Conservation (phyloP, 2,888 invertebrate genomes). For the Carcina quercana region DNA sequence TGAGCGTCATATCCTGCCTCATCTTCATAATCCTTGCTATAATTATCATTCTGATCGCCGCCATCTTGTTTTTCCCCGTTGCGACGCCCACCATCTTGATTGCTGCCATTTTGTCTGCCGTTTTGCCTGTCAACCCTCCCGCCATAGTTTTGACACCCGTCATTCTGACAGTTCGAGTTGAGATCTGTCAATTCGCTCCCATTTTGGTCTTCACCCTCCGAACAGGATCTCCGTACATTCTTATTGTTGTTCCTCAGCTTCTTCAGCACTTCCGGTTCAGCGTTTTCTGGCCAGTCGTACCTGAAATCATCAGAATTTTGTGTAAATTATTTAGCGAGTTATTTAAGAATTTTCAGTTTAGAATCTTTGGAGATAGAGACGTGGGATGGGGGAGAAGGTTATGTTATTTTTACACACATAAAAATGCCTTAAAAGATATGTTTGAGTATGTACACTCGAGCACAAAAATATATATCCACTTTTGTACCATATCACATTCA, state of each 20-base stretch:
- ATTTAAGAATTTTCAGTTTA: too few species aligned
- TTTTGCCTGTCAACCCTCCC: conserved; percentile 8
- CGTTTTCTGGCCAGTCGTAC: conserved; percentile 84
- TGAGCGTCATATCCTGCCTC: conserved; percentile 37
- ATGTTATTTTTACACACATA: too few species aligned
- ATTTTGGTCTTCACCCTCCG: conserved; percentile 26
- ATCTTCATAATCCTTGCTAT: too few species aligned
- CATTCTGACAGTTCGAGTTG: conserved; percentile 14
- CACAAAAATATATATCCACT: too few species aligned
- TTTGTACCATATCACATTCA: too few species aligned
- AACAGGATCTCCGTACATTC: conserved; percentile 31
- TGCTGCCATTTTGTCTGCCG: conserved; percentile 14
- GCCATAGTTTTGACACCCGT: conserved; percentile 6
- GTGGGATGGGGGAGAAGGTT: too few species aligned
- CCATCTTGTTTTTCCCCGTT: conserved; percentile 10
- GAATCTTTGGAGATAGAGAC: too few species aligned
- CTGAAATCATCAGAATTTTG: too few species aligned
- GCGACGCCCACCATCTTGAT: conserved; percentile 22
- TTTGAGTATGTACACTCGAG: too few species aligned
- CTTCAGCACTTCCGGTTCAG: conserved; percentile 54
- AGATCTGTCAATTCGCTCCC: conserved; percentile 16
- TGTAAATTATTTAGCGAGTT: too few species aligned
- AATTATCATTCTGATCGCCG: conserved; percentile 13
- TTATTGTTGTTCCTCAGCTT: conserved; percentile 36
- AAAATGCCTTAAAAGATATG: too few species aligned